Base-by-base conservation (phyloP, 2,888 invertebrate genomes). In the Synanthedon vespiformis region DNA sequence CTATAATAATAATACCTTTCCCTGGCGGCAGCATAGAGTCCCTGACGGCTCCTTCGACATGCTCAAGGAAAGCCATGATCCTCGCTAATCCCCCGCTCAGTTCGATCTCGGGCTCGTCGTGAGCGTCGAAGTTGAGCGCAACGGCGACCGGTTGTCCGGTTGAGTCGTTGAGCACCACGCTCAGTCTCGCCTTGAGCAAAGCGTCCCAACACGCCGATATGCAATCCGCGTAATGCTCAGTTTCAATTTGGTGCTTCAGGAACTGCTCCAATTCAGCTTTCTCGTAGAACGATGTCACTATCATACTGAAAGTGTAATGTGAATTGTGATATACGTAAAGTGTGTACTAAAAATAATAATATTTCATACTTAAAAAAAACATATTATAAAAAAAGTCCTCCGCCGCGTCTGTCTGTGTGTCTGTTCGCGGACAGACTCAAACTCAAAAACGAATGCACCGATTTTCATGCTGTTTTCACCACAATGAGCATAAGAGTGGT, bases 241-340 rank as follows among this genome's bases (percentile, higher is more conserved):
- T 86, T 8, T 88, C 78, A 14, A 95, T 91, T 55, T 92, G 90
- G 2, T 93, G 91, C 57, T 91, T 90, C 13, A 95, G 72, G 90
- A 93, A 95, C 68, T 91, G 90, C 67, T 96, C 96, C 61, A 96
- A 70, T 69, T 96, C 95, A 0, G 95, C 95, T 77, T 95, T 96
- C 65, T 91, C 90, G 74, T 93, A 94, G 80, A 96, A 96, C 69
- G 95, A 95, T 4, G 92, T 90, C 0, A 94, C 92, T 56, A 96
- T 92, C 81, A 95, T 95, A 54, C 95, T n/a, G n/a, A n/a, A n/a
- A n/a, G n/a, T n/a, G n/a, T n/a, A n/a, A n/a, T n/a, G n/a, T n/a
- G n/a, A n/a, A n/a, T n/a, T n/a, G n/a, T n/a, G n/a, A n/a, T n/a
- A n/a, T n/a, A n/a, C n/a, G n/a, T n/a, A n/a, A n/a, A n/a, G n/a